Conservation (phyloP, 2,888 invertebrate species). For the Agrochola circellaris region DNA sequence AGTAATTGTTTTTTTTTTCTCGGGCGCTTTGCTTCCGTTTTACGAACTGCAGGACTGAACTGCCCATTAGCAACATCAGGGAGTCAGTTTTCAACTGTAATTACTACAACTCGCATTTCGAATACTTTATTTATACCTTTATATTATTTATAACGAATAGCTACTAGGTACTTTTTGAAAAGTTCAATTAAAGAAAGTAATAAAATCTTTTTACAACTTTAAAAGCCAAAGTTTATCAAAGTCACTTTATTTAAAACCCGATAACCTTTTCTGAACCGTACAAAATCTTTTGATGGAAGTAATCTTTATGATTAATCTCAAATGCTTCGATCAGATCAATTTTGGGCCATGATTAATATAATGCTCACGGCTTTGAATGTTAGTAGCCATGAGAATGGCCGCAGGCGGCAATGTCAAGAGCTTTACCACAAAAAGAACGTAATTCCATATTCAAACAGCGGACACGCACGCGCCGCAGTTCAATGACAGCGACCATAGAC, state of each 20-base stretch:
- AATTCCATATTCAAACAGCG: conserved; percentile 84
- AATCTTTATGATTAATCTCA: conserved; percentile 73
- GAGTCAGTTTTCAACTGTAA: conserved; percentile 45
- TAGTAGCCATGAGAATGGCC: conserved; percentile 76
- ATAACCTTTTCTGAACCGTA: conserved; percentile 74
- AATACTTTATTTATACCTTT: conserved; percentile 7
- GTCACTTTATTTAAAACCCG: conserved; percentile 57
- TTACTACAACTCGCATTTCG: conserved; percentile 8
- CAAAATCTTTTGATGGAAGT: conserved; percentile 71
- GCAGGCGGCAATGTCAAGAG: conserved; percentile 86
- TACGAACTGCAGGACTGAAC: conserved; percentile 54
- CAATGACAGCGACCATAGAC: conserved; percentile 86
- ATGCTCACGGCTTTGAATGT: conserved; percentile 68
- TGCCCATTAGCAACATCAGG: conserved; percentile 57
- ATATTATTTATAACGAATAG: not conserved
- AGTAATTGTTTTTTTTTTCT: conserved; percentile 69
- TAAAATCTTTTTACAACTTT: conserved; percentile 50
- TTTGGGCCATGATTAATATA: conserved; percentile 75
- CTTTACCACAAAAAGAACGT: conserved; percentile 82
- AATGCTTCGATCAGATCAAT: conserved; percentile 73
- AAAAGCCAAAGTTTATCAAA: conserved; percentile 62
- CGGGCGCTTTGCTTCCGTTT: conserved; percentile 65
- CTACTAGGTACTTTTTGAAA: not conserved
- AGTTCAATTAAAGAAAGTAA: conserved; percentile 50
- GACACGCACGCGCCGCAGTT: conserved; percentile 81